Evolutionary conservation across 1,140 invertebrate genomes (phyloP), one percentile per base, ranked within the genome.

Genomic region (Apocrypta bakeri): DNA sequence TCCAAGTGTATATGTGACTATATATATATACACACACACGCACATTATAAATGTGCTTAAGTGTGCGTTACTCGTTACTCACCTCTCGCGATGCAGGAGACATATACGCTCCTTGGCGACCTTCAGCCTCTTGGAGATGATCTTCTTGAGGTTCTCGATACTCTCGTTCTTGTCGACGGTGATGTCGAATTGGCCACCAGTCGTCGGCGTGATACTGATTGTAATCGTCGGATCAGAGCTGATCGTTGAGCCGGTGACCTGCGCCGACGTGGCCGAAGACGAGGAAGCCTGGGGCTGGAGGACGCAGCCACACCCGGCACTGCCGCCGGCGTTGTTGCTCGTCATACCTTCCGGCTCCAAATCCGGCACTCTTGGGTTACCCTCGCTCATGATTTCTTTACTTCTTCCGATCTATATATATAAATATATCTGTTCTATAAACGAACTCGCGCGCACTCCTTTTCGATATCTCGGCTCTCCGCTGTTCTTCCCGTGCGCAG

Each of bases 101-200:
- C 96, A 97, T 92, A 98, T 98, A 88, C 97, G 95, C 93, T 98
- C 97, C 92, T 97, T 97, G 84, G 96, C 95, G 88, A 98, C 96
- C 94, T 97, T 97, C 82, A 98, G 93, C 90, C 95, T 96, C 92
- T 97, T 97, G n/a, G 97, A 97, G 86, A 98, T 96, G 71, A 96
- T 93, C 92, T 97, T 97, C 92, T 98, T 98, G 21, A 98, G 94
- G 89, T 96, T 96, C 87, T 97, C 97, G 73, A 98, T 95, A 83
- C 94, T 96, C 85, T 96, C 96, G 87, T 95, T 94, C 84, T 94
- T 94, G 84, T 96, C 95, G 79, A 98, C 94, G 82, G 94, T 94
- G 84, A 98, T 93, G 86, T 96, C 95, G 91, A 98, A 97, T 88
- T 96, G 96, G 87, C 97, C 97, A 87, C 97, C 97, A 82, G 97